Conservation (phyloP, 2,888 invertebrate genomes). For the Arctia plantaginis region DNA sequence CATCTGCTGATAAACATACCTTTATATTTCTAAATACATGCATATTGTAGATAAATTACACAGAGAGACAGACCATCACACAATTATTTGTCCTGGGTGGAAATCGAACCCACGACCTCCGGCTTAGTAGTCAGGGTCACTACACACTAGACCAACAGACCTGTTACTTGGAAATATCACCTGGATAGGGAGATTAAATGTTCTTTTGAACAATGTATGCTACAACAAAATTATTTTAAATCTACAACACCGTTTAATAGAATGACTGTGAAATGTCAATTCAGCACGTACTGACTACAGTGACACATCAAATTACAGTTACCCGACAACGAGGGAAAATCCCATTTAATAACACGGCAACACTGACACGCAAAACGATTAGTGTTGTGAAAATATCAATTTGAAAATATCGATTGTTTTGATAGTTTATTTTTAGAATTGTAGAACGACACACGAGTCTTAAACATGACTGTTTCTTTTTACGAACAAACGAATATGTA, state of each 20-base stretch:
- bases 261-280: not conserved
- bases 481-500: not conserved
- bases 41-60: too few relatives aligned
- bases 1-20: too few relatives aligned
- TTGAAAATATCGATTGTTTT: conserved; percentile 15
- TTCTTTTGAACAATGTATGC: too few relatives aligned
- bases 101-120: too few relatives aligned
- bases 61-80: too few relatives aligned
- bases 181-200: too few relatives aligned
- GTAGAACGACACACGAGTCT: conserved; percentile 3
- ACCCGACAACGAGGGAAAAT: not conserved
- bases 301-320: conserved; percentile 2
- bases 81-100: too few relatives aligned
- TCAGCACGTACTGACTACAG: not conserved
- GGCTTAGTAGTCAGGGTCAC: too few relatives aligned
- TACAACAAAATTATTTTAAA: not conserved
- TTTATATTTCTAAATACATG: too few relatives aligned
- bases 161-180: too few relatives aligned
- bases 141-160: too few relatives aligned
- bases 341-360: conserved; percentile 9
- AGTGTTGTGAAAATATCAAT: conserved; percentile 16
- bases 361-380: conserved; percentile 9
- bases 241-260: not conserved
- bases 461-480: not conserved
- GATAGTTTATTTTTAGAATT: conserved; percentile 12